Conservation (phyloP, 2,888 invertebrate species). For the Drosophila sordidula region DNA sequence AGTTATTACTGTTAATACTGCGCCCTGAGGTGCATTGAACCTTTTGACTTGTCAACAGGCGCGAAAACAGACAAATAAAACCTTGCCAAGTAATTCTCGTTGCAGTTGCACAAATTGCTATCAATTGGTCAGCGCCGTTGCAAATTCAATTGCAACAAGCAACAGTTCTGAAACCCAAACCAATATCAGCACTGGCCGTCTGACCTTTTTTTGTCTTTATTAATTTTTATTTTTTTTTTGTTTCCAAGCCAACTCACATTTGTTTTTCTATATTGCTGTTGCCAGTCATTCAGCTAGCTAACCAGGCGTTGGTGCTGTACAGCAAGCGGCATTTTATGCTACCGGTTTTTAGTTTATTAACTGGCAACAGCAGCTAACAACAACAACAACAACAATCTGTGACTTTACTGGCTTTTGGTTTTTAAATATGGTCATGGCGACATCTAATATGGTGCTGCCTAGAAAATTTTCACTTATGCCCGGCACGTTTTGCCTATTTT, state of each 20-base stretch:
- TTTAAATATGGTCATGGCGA: constrained; percentile 66
- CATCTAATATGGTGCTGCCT: constrained; percentile 65
- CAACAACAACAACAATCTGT: constrained; percentile 46
- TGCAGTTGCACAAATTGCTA: constrained; percentile 34
- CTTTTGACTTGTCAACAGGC: constrained; percentile 19
- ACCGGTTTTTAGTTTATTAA: constrained; percentile 78
- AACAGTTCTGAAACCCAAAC: constrained; percentile 13
- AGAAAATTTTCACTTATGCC: constrained; percentile 77
- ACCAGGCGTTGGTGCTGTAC: constrained; percentile 39
- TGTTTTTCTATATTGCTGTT: constrained; percentile 35
- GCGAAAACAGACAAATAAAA: constrained; percentile 2
- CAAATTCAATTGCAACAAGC: constrained; percentile 32
- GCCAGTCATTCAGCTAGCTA: constrained; percentile 34
- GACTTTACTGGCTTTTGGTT: constrained; percentile 59
- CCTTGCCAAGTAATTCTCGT: constrained; percentile 1
- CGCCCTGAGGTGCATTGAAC: constrained; percentile 65
- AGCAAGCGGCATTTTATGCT: constrained; percentile 69
- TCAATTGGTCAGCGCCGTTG: constrained; percentile 21
- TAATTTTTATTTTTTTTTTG: not conserved
- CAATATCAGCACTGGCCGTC: constrained; percentile 16
- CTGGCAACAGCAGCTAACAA: constrained; percentile 46
- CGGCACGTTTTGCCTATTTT: constrained; percentile 76
- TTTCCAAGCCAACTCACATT: constrained; percentile 20
- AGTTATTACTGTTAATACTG: constrained; percentile 38
- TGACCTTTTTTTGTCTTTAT: constrained; percentile 27